A percentile compares a stretch with the other conserved stretches of the same genome.
These are phyloP conservation scores for Lepidocyrtoides sp. DNA, from an alignment of 2,888 invertebrate genomes.

Conservation along the genomic window DNA sequence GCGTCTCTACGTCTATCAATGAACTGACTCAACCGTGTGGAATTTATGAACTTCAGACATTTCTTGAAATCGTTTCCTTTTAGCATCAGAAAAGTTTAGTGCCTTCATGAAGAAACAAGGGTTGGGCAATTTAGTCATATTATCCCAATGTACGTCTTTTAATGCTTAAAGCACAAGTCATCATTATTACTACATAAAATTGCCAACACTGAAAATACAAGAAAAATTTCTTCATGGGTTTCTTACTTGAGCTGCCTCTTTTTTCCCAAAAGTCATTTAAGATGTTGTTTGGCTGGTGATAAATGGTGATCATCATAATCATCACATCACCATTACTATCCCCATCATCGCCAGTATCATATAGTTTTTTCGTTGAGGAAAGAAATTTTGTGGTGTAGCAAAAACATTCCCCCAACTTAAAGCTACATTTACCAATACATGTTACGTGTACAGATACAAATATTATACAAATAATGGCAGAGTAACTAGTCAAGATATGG, in stretches of 20 bases:
- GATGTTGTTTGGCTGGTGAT: slow-evolving; percentile 12
- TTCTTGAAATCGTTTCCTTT: too few species aligned
- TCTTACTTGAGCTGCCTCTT: slow-evolving; percentile 8
- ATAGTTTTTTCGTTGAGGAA: not conserved
- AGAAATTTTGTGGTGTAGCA: not conserved
- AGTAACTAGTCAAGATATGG: too few species aligned
- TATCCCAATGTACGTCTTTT: too few species aligned
- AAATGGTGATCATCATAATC: slow-evolving; percentile 42
- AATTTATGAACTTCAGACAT: too few species aligned
- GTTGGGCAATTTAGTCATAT: too few species aligned
- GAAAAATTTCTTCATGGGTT: not conserved
- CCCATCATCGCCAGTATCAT: not conserved
- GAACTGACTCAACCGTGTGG: too few species aligned
- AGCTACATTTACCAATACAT: not conserved
- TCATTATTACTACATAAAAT: too few species aligned
- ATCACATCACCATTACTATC: slow-evolving; percentile 30
- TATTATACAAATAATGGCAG: too few species aligned
- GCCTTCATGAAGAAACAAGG: too few species aligned
- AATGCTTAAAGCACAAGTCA: too few species aligned
- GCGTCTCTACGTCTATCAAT: too few species aligned
- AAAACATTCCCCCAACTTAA: not conserved
- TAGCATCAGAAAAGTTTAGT: too few species aligned
- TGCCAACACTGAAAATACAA: slow-evolving; percentile 4
- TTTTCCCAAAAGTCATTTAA: not conserved
- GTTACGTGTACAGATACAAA: not conserved